Percentiles rank a stretch among this genome's conserved stretches.
These are phyloP conservation scores for Sebastes miniatus DNA, from an alignment of 2,797 vertebrate genomes.

Conservation along the genomic window DNA sequence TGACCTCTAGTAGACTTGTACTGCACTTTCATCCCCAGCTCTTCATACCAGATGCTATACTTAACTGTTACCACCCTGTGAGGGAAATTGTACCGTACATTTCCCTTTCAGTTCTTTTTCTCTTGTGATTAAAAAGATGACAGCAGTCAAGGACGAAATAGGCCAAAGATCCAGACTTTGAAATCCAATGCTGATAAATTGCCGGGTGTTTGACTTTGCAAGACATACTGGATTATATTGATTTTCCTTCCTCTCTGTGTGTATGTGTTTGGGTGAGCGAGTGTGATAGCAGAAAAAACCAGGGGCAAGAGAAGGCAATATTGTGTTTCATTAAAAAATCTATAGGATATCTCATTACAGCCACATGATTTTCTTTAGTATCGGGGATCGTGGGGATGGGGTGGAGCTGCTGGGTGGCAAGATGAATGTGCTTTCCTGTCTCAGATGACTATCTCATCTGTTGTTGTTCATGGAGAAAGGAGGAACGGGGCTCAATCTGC, in stretches of 20 bases:
- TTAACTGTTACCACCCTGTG: background rate
- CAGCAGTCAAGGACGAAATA: conserved; percentile 62
- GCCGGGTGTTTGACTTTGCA: conserved; percentile 72
- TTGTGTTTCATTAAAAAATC: conserved; percentile 81
- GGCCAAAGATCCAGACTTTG: conserved; percentile 64
- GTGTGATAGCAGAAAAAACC: conserved; percentile 47
- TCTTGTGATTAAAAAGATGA: conserved; percentile 4
- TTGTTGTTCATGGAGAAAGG: conserved; percentile 61
- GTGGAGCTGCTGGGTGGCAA: conserved; percentile 56
- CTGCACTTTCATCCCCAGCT: conserved; percentile 31
- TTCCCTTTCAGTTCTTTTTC: background rate
- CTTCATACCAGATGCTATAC: background rate
- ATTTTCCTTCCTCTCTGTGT: conserved; percentile 62
- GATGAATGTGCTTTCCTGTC: conserved; percentile 71
- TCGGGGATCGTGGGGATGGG: conserved; percentile 39
- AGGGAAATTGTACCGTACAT: background rate
- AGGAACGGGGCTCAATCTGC: conserved; percentile 55
- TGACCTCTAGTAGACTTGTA: conserved; percentile 35
- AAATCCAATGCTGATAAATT: conserved; percentile 79
- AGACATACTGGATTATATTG: conserved; percentile 74
- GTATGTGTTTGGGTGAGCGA: conserved; percentile 48
- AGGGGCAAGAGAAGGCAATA: conserved; percentile 63
- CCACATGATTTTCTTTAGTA: conserved; percentile 73
- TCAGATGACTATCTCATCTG: conserved; percentile 70
- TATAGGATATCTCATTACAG: conserved; percentile 78